Conservation (phyloP, 2,888 invertebrate genomes). For the Clivina fossor region DNA sequence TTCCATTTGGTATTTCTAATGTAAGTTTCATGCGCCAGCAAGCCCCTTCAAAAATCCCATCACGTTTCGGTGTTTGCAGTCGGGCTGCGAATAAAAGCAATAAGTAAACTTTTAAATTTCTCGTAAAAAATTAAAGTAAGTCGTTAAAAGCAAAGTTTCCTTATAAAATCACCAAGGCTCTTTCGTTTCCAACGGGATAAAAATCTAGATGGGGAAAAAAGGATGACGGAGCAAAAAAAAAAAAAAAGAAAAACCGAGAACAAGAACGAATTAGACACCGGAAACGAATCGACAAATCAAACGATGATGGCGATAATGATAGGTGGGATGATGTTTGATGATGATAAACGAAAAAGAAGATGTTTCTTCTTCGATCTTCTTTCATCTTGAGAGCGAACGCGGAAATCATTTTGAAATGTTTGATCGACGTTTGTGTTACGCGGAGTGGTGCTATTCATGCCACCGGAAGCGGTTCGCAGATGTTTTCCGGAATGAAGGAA, state of each 20-base stretch:
- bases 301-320: too few relatives aligned
- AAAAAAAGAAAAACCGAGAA: slow-evolving; percentile 21
- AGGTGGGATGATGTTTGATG: not conserved
- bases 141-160: slow-evolving; percentile 32
- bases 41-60: slow-evolving; percentile 19
- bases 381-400: too few relatives aligned
- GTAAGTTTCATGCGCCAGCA: too few relatives aligned
- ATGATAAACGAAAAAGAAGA: too few relatives aligned
- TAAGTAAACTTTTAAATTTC: slow-evolving; percentile 34
- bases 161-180: slow-evolving; percentile 20
- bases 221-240: slow-evolving; percentile 16
- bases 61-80: slow-evolving; percentile 25
- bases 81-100: slow-evolving; percentile 28
- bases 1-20: too few relatives aligned
- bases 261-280: slow-evolving; percentile 22
- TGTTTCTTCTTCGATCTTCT: too few relatives aligned
- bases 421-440: too few relatives aligned
- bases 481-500: too few relatives aligned
- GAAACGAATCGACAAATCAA: slow-evolving; percentile 3
- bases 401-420: too few relatives aligned
- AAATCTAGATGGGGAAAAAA: slow-evolving; percentile 17
- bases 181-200: too few relatives aligned
- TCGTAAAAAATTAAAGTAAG: slow-evolving; percentile 31
- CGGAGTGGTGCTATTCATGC: too few relatives aligned
- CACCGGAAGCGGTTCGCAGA: too few relatives aligned